Base-by-base conservation (phyloP, 2,113 vertebrate genomes). In the Labrus mixtus region DNA sequence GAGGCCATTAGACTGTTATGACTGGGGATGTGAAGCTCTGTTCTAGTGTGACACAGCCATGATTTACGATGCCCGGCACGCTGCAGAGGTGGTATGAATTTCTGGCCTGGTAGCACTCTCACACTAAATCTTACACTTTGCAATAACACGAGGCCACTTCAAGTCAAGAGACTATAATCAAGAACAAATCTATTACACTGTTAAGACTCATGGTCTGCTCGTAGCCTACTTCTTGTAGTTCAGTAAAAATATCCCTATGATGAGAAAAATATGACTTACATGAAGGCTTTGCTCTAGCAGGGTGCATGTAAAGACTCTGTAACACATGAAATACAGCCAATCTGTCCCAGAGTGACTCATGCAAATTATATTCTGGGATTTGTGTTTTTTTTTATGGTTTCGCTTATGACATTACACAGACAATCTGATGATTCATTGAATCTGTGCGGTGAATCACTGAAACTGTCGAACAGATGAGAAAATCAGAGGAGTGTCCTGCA, bases 1-100 rank as follows among this genome's bases (percentile, higher is more conserved):
- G 82, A 79, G 77, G 75, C 78, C 90, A 85, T 91, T 84, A 80
- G 68, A 78, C 68, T 92, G 91, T 93, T 92, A 91, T 93, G 92
- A 86, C 91, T 90, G 79, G 67, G 55, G 81, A 89, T 64, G 83
- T 69, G 82, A 83, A 72, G 83, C 80, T 67, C 79, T 64, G 71
- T 33, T 91, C 83, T 79, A 73, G 73, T 76, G 84, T 73, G 82
- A 85, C 85, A 85, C 1, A 45, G 81, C 76, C 50, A 17, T 90
- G 84, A 92, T 90, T 91, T 88, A 89, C 68, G 50, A 76, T 69
- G 70, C 68, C 53, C 80, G 43, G 13, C 33, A 64, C 51, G 62
- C 69, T 50, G 43, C 36, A 0, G 76, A 76, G 80, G 59, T 79
- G 73, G 78, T 67, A 81, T 80, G 70, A 74, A 48, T 84, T 78